Conservation (phyloP, 2,888 invertebrate species). For the Clitarchus hookeri region DNA sequence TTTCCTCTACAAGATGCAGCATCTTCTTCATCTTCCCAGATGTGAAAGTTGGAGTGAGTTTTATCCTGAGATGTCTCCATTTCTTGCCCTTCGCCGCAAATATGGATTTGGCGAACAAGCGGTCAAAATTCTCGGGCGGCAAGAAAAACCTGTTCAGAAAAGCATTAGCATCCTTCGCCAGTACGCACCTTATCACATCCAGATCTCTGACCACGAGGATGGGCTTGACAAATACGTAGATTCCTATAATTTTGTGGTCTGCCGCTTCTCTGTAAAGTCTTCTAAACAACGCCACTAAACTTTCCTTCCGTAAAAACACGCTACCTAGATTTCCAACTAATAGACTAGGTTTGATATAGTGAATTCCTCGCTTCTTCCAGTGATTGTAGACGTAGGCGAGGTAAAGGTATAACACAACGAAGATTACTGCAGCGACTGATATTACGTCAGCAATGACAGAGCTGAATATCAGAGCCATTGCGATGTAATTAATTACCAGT, state of each 20-base stretch:
- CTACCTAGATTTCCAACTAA: neutral
- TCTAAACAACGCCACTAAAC: neutral
- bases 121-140: neutral
- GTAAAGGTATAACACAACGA: neutral
- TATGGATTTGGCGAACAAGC: neutral
- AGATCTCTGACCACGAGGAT: neutral
- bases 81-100: neutral
- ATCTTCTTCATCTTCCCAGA: constrained; percentile 18
- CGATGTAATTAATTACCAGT: neutral
- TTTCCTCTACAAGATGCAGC: neutral
- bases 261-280: neutral
- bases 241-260: neutral
- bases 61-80: constrained; percentile 5
- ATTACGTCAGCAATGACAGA: neutral
- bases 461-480: neutral
- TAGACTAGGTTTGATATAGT: neutral
- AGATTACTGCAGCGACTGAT: neutral
- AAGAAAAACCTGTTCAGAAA: neutral
- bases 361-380: neutral
- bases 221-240: neutral
- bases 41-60: neutral
- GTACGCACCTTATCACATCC: neutral
- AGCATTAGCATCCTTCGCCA: neutral
- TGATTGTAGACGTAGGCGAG: neutral
- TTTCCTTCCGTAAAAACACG: neutral